A percentile compares a stretch with the other conserved stretches of the same genome.
These are phyloP conservation scores for Zygaena filipendulae DNA, from an alignment of 2,888 invertebrate species.

Conservation along the genomic window DNA sequence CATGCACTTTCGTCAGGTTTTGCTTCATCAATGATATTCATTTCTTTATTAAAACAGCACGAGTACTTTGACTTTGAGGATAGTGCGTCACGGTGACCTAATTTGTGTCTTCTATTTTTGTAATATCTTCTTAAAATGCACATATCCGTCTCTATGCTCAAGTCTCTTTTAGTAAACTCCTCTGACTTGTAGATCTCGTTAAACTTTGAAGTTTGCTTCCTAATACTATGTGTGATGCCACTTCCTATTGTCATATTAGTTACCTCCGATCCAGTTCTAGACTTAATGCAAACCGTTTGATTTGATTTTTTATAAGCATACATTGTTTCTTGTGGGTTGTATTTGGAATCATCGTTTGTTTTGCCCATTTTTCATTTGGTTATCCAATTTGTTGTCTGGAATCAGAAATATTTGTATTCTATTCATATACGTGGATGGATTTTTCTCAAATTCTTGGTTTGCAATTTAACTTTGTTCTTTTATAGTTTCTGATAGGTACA, in stretches of 20 bases:
- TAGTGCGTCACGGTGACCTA: constrained; percentile 20
- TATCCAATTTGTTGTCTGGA: no score
- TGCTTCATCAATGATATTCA: constrained; percentile 28
- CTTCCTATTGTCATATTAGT: no score
- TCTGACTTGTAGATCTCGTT: no score
- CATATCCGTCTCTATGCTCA: constrained; percentile 46
- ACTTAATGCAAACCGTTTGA: no score
- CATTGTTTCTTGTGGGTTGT: no score
- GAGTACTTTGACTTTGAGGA: constrained; percentile 30
- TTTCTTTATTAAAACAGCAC: constrained; percentile 18
- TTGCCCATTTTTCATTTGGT: no score
- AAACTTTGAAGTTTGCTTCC: no score
- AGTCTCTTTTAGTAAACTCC: constrained; percentile 43
- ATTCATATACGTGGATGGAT: constrained; percentile 20
- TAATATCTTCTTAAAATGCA: constrained; percentile 39
- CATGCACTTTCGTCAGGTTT: constrained; percentile 28
- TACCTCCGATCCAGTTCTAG: no score
- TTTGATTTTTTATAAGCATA: no score
- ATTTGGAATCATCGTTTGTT: no score
- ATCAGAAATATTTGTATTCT: constrained; percentile 49
- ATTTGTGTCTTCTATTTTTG: constrained; percentile 29
- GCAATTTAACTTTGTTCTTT: constrained; percentile 2
- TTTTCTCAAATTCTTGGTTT: no score
- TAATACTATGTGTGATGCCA: no score
- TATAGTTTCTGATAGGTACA: constrained; percentile 12